phyloP scores from a whole-genome alignment of 2,113 vertebrate genomes.

The Xiphophorus couchianus region DNA sequence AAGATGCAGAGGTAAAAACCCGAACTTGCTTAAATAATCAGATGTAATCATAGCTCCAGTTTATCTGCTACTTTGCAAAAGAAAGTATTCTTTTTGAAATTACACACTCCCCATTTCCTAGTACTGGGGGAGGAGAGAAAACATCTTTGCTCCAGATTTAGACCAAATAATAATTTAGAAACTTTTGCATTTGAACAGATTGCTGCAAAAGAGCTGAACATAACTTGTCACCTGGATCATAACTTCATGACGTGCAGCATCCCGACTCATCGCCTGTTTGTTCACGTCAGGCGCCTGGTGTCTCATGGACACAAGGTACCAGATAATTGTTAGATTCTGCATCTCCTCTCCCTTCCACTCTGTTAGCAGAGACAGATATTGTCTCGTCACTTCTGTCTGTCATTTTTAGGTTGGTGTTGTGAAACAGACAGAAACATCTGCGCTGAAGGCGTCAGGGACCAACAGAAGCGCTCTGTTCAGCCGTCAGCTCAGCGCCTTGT shows the following conservation, averaged over 20 bases:
- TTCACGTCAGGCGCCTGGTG: slow-evolving; percentile 92
- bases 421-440: slow-evolving; percentile 95
- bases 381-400: not conserved
- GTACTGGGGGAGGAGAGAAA: not conserved
- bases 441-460: slow-evolving; percentile 91
- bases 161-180: not conserved
- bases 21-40: not conserved
- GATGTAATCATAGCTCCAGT: not conserved
- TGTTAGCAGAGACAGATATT: accelerated
- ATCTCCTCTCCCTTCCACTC: not conserved
- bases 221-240: slow-evolving; percentile 92
- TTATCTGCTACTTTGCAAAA: too few relatives aligned
- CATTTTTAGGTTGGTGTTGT: slow-evolving; percentile 90
- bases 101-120: too few relatives aligned
- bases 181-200: slow-evolving; percentile 70
- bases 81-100: too few relatives aligned
- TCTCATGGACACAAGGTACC: slow-evolving; percentile 94
- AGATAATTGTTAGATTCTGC: not conserved
- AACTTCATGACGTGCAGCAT: slow-evolving; percentile 99
- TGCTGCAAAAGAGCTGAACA: slow-evolving; percentile 92
- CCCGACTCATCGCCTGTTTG: slow-evolving; percentile 90
- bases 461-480: slow-evolving; percentile 91
- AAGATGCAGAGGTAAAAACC: slow-evolving; percentile 92
- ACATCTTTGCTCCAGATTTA: not conserved
- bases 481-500: slow-evolving; percentile 90